A percentile compares a stretch with the other conserved stretches of the same genome.
phyloP scores from a whole-genome alignment of 1,140 invertebrate species.

The Augochlora pura region DNA sequence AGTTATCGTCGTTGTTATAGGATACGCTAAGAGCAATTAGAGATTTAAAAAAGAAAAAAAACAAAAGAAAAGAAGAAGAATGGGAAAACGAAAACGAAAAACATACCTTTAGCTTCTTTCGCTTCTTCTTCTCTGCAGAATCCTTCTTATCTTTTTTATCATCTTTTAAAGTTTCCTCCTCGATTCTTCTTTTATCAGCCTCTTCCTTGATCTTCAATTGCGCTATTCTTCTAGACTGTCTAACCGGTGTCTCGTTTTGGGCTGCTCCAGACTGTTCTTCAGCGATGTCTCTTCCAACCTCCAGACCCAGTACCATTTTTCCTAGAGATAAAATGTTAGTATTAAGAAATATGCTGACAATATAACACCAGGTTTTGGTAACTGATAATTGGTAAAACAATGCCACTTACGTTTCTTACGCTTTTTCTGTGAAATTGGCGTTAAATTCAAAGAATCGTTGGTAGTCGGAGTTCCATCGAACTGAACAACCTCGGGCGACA shows the following conservation, averaged over 20 bases:
- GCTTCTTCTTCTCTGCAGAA: conserved; percentile 72
- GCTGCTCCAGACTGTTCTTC: conserved; percentile 47
- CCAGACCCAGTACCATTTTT: conserved; percentile 81
- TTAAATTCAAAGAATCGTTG: conserved; percentile 31
- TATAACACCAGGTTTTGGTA: background rate
- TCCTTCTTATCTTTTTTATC: conserved; percentile 84
- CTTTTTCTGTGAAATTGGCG: conserved; percentile 55
- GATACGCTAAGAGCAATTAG: background rate
- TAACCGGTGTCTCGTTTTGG: conserved; percentile 81
- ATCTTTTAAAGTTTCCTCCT: conserved; percentile 83
- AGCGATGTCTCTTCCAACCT: conserved; percentile 79
- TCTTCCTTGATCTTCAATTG: conserved; percentile 92
- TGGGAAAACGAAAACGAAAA: background rate
- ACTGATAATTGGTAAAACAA: background rate
- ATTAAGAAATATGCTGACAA: conserved; percentile 15
- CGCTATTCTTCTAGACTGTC: conserved; percentile 90
- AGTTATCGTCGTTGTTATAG: background rate
- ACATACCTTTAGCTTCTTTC: conserved; percentile 71
- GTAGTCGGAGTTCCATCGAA: conserved; percentile 35
- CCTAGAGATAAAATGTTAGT: conserved; percentile 50
- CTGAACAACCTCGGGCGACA: conserved; percentile 29
- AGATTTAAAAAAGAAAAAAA: background rate
- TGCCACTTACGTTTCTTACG: conserved; percentile 62
- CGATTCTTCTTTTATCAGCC: conserved; percentile 86
- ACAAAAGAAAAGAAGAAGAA: too few species aligned